Evolutionary conservation across 2,888 invertebrate species (phyloP), one percentile per base, ranked within the genome.

Genomic region (Hirtodrosophila alboralis): DNA sequence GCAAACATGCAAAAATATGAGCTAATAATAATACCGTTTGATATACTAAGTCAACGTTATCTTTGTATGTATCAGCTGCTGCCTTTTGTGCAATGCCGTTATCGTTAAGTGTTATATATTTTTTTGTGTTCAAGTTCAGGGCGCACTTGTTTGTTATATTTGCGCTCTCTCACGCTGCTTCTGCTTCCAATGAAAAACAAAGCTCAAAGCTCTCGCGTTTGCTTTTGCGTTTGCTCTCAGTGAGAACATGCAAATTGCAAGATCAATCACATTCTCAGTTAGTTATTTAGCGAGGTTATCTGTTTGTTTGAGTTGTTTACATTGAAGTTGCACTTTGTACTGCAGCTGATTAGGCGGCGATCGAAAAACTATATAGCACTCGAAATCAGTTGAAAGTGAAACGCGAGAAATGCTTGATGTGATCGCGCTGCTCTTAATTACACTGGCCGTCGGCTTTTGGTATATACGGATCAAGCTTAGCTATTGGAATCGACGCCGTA

Each of bases 401-500:
- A 48, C 45, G 38, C 28, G 23, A 4, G 10, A 33, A 40, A 80
- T 87, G 86, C 51, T 78, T 45, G 84, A 85, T 12, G 40, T 79
- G 8, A 33, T 81, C 12, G 84, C 80, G 4, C 14, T 85, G 1
- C 5, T 83, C 0, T 43, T 81, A 3, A 52, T 75, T n/a, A 21
- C 57, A 8, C 44, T 84, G 26, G 60, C 86, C 21, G 12, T 83
- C 5, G 38, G 36, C 4, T 53, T 63, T 27, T 81, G 87, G 86
- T 87, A 45, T 47, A 70, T 83, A 36, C 62, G 77, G 9, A 59
- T 36, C 6, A 47, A 63, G 13, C 45, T 71, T 1, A 67, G 47
- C 3, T 89, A 88, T 34, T 88, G 89, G 89, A 43, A 54, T 3
- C 52, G 72, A 0, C 64, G 80, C 0, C 61, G 69, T 2, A 81